phyloP scores from a whole-genome alignment of 2,113 vertebrate species.

The Fulmarus glacialis region DNA sequence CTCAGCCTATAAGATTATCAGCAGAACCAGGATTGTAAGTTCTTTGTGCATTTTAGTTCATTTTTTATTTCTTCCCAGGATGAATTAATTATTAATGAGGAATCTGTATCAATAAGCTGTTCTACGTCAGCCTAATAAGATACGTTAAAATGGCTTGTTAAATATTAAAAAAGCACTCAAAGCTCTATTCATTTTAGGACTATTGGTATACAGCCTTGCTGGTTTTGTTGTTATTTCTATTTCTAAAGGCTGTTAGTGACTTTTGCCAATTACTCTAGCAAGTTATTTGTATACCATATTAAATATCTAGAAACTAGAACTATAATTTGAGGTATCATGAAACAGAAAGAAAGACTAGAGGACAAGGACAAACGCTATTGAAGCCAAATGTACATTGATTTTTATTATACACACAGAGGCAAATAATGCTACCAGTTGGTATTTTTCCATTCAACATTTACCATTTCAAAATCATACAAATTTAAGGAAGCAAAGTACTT shows the following conservation, averaged over 20 bases:
- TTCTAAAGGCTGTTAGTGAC: background rate
- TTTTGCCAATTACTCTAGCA: background rate
- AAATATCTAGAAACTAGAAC: background rate
- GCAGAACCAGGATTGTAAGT: background rate
- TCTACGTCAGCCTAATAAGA: conserved; percentile 20
- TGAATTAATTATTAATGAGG: background rate
- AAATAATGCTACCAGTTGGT: background rate
- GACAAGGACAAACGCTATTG: background rate
- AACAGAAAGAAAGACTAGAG: background rate
- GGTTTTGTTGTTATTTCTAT: background rate
- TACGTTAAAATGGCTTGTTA: background rate
- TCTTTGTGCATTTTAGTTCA: background rate
- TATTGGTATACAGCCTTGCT: background rate
- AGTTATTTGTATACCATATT: background rate
- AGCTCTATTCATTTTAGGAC: background rate
- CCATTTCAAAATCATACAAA: background rate
- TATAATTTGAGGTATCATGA: background rate
- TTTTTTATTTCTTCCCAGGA: background rate
- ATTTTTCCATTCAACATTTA: background rate
- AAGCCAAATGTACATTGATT: background rate
- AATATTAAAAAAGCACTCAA: conserved; percentile 36
- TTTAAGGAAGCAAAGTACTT: background rate
- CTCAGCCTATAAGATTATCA: background rate
- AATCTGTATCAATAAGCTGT: background rate
- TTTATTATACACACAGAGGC: background rate